Evolutionary conservation across 2,113 vertebrate genomes (phyloP).

Genomic region (Ovibos moschatus): DNA sequence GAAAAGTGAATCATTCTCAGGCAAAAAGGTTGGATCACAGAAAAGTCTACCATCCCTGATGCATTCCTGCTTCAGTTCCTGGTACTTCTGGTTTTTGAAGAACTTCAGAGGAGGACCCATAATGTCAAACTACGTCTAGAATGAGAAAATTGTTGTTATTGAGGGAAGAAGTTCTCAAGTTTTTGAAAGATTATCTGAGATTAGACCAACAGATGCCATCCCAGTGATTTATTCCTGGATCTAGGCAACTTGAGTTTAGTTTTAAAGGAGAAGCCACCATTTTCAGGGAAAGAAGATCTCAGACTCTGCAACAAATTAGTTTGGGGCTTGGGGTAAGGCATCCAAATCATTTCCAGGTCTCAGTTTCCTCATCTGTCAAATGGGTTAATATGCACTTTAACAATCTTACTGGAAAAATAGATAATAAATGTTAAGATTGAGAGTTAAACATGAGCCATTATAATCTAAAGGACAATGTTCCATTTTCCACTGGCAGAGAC

Average conservation of each 20-base stretch:
- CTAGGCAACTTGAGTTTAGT: neutral
- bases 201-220: neutral
- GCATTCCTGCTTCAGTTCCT: slow-evolving; percentile 85
- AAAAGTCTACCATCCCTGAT: slow-evolving; percentile 85
- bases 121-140: slow-evolving; percentile 4
- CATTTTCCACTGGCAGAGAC: neutral
- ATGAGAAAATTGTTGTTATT: slow-evolving; percentile 32
- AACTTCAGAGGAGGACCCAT: slow-evolving; percentile 84
- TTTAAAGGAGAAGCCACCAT: slow-evolving; percentile 12
- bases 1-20: slow-evolving; percentile 87
- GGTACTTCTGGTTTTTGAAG: slow-evolving; percentile 89
- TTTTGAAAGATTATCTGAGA: neutral
- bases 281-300: neutral
- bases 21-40: slow-evolving; percentile 91
- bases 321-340: neutral
- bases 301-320: neutral
- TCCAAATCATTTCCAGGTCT: neutral
- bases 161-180: neutral
- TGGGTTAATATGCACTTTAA: neutral
- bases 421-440: neutral
- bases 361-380: slow-evolving; percentile 24
- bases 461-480: slow-evolving; percentile 15
- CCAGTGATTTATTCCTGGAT: neutral
- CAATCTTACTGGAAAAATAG: slow-evolving; percentile 13
- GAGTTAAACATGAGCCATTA: neutral